Conservation (phyloP, 2,888 invertebrate species). For the Podabrus alpinus region DNA sequence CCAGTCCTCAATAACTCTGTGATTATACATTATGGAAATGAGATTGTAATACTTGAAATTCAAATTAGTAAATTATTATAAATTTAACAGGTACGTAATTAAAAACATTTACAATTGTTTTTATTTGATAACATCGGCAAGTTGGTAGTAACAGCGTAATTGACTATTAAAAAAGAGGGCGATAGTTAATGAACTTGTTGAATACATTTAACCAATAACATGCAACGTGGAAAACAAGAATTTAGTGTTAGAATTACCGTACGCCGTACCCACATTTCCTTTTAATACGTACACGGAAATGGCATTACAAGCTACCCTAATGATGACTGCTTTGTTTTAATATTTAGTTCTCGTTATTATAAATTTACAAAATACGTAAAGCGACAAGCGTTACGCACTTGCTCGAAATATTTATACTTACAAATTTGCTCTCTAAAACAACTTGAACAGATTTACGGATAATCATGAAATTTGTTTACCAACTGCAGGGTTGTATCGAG, state of each 20-base stretch:
- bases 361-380: neutral
- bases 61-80: neutral
- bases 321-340: neutral
- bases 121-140: neutral
- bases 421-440: neutral
- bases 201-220: slow-evolving; percentile 3
- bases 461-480: no score
- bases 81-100: neutral
- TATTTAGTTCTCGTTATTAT: neutral
- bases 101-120: neutral
- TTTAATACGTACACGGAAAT: neutral
- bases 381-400: neutral
- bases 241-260: slow-evolving; percentile 9
- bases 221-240: slow-evolving; percentile 14
- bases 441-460: neutral
- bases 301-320: neutral
- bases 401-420: no score
- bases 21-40: neutral
- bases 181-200: slow-evolving; percentile 3
- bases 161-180: neutral
- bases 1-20: neutral
- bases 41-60: neutral
- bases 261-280: neutral
- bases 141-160: neutral
- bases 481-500: neutral